Evolutionary conservation across 2,797 vertebrate species (phyloP).

Genomic region (Sebastes diploproa): DNA sequence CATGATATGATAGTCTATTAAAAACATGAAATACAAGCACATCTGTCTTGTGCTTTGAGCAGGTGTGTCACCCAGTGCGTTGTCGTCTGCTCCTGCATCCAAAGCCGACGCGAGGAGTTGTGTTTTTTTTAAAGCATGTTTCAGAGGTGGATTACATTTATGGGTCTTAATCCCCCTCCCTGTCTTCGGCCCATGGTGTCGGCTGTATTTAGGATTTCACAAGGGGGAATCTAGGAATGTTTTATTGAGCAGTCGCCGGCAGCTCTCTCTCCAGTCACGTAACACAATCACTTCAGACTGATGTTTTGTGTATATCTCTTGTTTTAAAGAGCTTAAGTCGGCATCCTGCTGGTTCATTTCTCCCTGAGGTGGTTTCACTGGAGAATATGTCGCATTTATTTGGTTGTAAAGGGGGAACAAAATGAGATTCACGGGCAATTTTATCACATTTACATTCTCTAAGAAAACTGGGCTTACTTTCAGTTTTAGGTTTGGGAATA

Average conservation of each 20-base stretch:
- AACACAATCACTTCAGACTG: conserved; percentile 46
- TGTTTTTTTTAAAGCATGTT: conserved; percentile 36
- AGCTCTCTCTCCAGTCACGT: conserved; percentile 48
- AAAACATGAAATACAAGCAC: background rate
- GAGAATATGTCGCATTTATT: conserved; percentile 45
- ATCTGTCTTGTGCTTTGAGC: background rate
- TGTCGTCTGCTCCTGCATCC: background rate
- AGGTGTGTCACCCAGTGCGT: background rate
- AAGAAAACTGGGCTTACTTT: conserved; percentile 15
- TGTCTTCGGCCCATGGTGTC: conserved; percentile 21
- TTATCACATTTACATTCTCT: conserved; percentile 15
- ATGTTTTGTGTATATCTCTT: conserved; percentile 50
- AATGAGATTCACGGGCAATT: conserved; percentile 22
- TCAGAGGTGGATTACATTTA: conserved; percentile 60
- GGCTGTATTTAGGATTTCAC: conserved; percentile 45
- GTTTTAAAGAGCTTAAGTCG: conserved; percentile 61
- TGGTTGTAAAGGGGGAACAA: conserved; percentile 33
- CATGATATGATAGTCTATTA: background rate
- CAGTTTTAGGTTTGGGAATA: background rate
- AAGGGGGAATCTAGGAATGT: conserved; percentile 52
- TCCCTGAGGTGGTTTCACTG: conserved; percentile 56
- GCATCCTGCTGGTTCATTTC: conserved; percentile 43
- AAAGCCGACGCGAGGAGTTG: background rate
- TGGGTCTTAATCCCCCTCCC: conserved; percentile 48
- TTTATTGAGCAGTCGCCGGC: conserved; percentile 47